Evolutionary conservation across 2,888 invertebrate genomes (phyloP).

Genomic region (Blera fallax): DNA sequence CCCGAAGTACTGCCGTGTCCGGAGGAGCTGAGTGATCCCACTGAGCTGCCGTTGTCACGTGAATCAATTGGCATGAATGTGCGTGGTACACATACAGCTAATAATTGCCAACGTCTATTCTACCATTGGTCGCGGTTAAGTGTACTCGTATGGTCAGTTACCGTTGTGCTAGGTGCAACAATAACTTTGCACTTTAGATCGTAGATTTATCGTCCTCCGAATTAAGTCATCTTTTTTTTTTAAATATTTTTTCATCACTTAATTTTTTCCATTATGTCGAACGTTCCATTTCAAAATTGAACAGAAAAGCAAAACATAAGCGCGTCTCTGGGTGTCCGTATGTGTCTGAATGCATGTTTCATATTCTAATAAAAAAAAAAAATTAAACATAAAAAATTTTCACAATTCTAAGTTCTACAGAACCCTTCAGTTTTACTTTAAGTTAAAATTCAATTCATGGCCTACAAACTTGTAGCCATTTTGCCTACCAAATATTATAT

Average conservation of each 20-base stretch:
- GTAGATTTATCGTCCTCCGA: constrained; percentile 53
- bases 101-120: constrained; percentile 28
- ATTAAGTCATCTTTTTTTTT: not conserved
- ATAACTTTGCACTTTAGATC: constrained; percentile 49
- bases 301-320: constrained; percentile 11
- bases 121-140: constrained; percentile 43
- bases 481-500: constrained; percentile 23
- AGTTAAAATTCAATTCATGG: constrained; percentile 31
- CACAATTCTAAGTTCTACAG: not conserved
- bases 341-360: constrained; percentile 56
- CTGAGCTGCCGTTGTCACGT: constrained; percentile 85
- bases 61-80: constrained; percentile 81
- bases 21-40: constrained; percentile 85
- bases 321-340: constrained; percentile 47
- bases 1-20: constrained; percentile 85
- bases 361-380: constrained; percentile 26
- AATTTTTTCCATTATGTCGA: not conserved
- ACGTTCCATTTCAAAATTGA: not conserved
- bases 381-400: not conserved
- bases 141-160: constrained; percentile 35
- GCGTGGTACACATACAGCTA: constrained; percentile 75
- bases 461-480: constrained; percentile 20
- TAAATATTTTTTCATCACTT: not conserved
- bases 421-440: constrained; percentile 7
- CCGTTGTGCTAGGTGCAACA: constrained; percentile 15